phyloP scores from a whole-genome alignment of 23 tunicate species.

The Halocynthia roretzi region DNA sequence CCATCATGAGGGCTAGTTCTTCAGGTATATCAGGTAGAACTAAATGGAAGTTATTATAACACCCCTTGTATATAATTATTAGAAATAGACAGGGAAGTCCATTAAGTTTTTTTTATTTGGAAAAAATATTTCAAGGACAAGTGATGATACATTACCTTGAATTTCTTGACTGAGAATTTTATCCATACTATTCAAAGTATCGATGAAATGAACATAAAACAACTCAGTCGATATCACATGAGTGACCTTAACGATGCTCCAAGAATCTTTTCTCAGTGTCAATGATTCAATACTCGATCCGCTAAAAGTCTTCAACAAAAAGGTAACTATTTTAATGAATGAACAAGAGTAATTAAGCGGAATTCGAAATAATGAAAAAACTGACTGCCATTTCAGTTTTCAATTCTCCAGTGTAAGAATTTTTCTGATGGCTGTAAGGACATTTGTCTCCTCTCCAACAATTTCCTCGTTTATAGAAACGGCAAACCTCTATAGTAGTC shows the following conservation, averaged over 20 bases:
- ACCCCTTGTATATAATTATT: too few relatives aligned
- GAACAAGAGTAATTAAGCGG: too few relatives aligned
- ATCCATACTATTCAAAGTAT: too few relatives aligned
- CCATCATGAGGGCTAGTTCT: background rate
- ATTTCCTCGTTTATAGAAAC: conserved; percentile 31
- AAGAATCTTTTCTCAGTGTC: background rate
- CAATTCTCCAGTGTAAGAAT: conserved; percentile 9
- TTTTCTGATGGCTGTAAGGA: conserved; percentile 1
- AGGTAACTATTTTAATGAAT: background rate
- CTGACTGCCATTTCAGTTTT: background rate
- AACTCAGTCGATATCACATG: background rate
- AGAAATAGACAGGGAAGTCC: too few relatives aligned
- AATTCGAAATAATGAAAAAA: background rate
- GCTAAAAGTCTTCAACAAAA: background rate
- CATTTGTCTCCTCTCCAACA: conserved; percentile 70
- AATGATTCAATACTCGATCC: background rate
- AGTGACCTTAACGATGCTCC: conserved; percentile 1
- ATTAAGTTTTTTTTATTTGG: too few relatives aligned
- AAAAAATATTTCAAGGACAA: too few relatives aligned
- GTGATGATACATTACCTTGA: too few relatives aligned
- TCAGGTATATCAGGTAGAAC: background rate
- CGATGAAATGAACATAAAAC: background rate
- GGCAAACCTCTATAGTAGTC: conserved; percentile 26
- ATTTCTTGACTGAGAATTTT: too few relatives aligned
- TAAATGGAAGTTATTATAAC: background rate